Evolutionary conservation across 1,140 invertebrate genomes (phyloP), one percentile per base, ranked within the genome.

Genomic region (Globodera rostochiensis): DNA sequence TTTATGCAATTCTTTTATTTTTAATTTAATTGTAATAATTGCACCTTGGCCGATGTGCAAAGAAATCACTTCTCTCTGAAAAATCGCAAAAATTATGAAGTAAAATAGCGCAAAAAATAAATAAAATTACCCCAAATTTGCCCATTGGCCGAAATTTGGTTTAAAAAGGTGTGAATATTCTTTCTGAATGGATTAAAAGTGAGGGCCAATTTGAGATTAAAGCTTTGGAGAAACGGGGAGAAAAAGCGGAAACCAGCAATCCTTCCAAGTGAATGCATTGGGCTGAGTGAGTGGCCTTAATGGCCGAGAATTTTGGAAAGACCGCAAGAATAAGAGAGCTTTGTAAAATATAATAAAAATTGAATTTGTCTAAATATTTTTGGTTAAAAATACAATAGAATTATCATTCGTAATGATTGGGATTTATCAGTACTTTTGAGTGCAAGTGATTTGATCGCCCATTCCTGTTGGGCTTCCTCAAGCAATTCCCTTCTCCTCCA

Each of bases 11-110:
- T 19, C n/a, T 36, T 71, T 15, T 21, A 36, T 36, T 36, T 5
- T 71, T 71, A 36, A 47, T 71, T 47, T 45, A 71, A 69, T 13
- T 8, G 8, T 45, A 8, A 69, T 11, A 69, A 69, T 69, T 36
- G 1, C 69, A 71, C 69, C 69, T 86, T 92, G 92, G 53, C 91
- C 91, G 77, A 92, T 87, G 84, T 92, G 91, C 75, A 92, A 84
- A 80, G 86, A 90, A 75, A 92, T 92, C 83, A 92, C 92, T 87
- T 92, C 92, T 79, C 92, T 88, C 91, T 85, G 19, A 69, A 53
- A 13, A 4, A 53, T 9, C 7, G 11, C 7, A 53, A 53, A 7
- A 53, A 53, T 53, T 53, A 9, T 9, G 11, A 53, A 53, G 1
- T 53, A 53, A 53, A 53, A 53, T 9, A 53, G 50, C 19, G 5